Evolutionary conservation across 2,888 invertebrate species (phyloP), one percentile per base, ranked within the genome.

Genomic region (Phalera bucephala): DNA sequence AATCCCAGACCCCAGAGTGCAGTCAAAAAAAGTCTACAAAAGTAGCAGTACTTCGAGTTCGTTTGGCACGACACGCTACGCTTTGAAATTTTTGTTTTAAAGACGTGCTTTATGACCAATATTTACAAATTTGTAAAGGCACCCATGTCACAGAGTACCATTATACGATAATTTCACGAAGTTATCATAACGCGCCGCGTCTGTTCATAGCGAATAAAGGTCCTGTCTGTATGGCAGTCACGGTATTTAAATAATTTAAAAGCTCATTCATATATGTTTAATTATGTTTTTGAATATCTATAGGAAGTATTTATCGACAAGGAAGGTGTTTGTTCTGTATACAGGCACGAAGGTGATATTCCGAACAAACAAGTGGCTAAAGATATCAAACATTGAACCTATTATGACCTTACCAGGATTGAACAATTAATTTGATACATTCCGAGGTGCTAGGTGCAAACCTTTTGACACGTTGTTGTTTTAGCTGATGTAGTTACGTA

Each of bases 231-330:
- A 36, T 29, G 17, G 14, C 17, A 30, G 45, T 42, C 48, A 51
- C 51, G 57, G 40, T 27, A 45, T 33, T 22, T 39, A 34, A 32
- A 33, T 27, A 36, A 28, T 38, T 44, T 39, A 40, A 31, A 30
- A 13, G 14, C 19, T 30, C 35, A 39, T 41, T 40, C 35, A 34
- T 10, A 34, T 29, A 35, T 9, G 20, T 40, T 23, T 47, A 42
- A 47, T 45, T 43, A 41, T 34, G 30, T 25, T 28, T n/a, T 5
- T 41, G 45, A 32, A 35, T 41, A 45, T 40, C 50, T 47, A 37
- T 40, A 54, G 54, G 54, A 54, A 54, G 38, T 28, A 7, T 42
- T 41, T 50, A 27, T 27, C 11, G 34, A 51, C 15, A 6, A 54
- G 54, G 54, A 54, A 54, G 39, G 23, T 19, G 4, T 10, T 21